A percentile compares a stretch with the other conserved stretches of the same genome.
Conservation (phyloP, 2,888 invertebrate genomes). For the Idaea straminata region DNA sequence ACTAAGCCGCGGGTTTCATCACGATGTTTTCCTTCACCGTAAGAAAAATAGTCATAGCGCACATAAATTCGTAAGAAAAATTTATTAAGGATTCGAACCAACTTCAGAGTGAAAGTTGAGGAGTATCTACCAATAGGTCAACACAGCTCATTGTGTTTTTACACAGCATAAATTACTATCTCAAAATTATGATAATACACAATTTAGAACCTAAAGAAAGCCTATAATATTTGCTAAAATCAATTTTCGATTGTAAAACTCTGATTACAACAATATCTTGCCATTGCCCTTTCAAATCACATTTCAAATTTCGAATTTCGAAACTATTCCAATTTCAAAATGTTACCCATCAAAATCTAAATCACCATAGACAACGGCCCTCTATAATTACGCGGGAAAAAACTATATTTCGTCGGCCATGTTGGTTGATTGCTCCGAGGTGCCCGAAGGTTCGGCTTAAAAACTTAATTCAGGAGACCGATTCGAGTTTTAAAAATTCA, state of each 20-base stretch:
- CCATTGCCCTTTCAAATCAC: background rate
- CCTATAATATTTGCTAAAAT: too few species aligned
- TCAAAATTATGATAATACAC: too few species aligned
- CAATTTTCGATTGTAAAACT: background rate
- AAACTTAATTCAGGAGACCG: constrained; percentile 23
- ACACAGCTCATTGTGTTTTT: too few species aligned
- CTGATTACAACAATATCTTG: background rate
- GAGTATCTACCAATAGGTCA: too few species aligned
- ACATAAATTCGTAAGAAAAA: too few species aligned
- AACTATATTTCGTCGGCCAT: constrained; percentile 43
- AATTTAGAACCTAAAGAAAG: too few species aligned
- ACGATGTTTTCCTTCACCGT: too few species aligned
- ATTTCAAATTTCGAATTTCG: constrained; percentile 1
- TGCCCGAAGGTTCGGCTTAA: constrained; percentile 14
- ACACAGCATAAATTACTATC: too few species aligned
- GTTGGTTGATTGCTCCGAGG: constrained; percentile 31
- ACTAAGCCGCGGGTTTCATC: too few species aligned
- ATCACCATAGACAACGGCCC: constrained; percentile 35
- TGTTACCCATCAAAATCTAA: constrained; percentile 21
- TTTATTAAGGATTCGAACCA: too few species aligned
- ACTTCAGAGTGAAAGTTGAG: too few species aligned
- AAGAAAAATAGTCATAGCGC: too few species aligned
- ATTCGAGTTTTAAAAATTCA: background rate
- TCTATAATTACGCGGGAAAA: constrained; percentile 42
- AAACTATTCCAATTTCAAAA: constrained; percentile 14